Base-by-base conservation (phyloP, 2,797 vertebrate genomes). In the Pempheris klunzingeri region DNA sequence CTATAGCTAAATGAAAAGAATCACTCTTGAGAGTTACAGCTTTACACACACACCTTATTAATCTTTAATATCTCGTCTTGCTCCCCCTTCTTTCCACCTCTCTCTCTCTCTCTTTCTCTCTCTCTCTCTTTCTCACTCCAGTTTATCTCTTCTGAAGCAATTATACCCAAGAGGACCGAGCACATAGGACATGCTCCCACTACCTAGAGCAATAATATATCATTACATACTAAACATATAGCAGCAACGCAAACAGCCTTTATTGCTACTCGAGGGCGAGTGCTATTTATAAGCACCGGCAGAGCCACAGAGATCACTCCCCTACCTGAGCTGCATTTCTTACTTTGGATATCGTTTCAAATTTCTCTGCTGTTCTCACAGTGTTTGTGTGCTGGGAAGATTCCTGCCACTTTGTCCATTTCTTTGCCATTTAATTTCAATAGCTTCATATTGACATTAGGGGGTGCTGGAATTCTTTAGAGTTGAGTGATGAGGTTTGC, bases 381-480 rank as follows among this genome's bases (percentile, higher is more conserved):
- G 58, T 13, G 12, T 22, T 28, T 10, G 15, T 73, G n/a, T 46
- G 63, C 50, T 46, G 66, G 72, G 55, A 59, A 62, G 69, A 76
- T 12, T 71, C 30, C 70, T 86, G 79, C 80, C 73, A 65, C 38
- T 72, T 82, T 78, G 68, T 72, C 68, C 73, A 38, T 73, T 34
- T 59, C 2, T 53, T 20, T 63, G 4, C 18, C 1, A 3, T 53
- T 80, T 62, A 0, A 38, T 49, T 79, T 85, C 94, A 95, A 63
- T 95, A 87, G 84, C 92, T 36, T 34, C 18, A 6, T 47, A 54
- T 66, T 64, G 92, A 88, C 95, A 92, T 93, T 95, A 95, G 95
- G 94, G 92, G 95, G 95, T 90, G 95, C 95, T 96, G 93, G 86
- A 94, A 94, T 93, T 89, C 95, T 95, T 92, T 71, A 90, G 75